phyloP scores from a whole-genome alignment of 1,140 invertebrate genomes.

The Bombus waltoni region DNA sequence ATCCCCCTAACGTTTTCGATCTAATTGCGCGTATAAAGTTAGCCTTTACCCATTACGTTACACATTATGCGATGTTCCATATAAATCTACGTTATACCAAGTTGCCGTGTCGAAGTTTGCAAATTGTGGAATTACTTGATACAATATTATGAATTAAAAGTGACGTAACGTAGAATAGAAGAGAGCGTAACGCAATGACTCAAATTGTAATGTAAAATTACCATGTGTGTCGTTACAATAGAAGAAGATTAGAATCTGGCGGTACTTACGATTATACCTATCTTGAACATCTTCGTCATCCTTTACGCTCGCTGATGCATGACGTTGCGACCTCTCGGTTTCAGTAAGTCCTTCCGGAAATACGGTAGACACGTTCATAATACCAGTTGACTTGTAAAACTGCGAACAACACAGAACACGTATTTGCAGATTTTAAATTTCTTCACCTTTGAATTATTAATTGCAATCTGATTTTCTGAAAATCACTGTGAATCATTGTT shows the following conservation, averaged over 20 bases:
- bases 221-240: not conserved
- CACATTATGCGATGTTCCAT: not conserved
- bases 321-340: conserved; percentile 50
- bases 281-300: conserved; percentile 44
- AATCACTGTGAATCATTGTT: not conserved
- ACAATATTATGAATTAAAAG: not conserved
- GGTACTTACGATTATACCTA: conserved; percentile 61
- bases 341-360: conserved; percentile 75
- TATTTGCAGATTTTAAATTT: not conserved
- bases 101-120: not conserved
- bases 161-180: not conserved
- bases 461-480: not conserved
- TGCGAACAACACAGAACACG: not conserved
- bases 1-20: not conserved
- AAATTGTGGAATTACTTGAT: conserved; percentile 4
- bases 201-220: not conserved
- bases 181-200: not conserved
- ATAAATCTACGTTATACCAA: not conserved
- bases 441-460: not conserved
- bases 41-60: too few species aligned
- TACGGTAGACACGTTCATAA: conserved; percentile 78
- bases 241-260: not conserved
- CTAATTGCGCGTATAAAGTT: not conserved
- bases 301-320: conserved; percentile 36
- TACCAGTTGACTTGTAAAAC: conserved; percentile 53